Conservation (phyloP, 2,113 vertebrate genomes). For the Amphiprion percula region DNA sequence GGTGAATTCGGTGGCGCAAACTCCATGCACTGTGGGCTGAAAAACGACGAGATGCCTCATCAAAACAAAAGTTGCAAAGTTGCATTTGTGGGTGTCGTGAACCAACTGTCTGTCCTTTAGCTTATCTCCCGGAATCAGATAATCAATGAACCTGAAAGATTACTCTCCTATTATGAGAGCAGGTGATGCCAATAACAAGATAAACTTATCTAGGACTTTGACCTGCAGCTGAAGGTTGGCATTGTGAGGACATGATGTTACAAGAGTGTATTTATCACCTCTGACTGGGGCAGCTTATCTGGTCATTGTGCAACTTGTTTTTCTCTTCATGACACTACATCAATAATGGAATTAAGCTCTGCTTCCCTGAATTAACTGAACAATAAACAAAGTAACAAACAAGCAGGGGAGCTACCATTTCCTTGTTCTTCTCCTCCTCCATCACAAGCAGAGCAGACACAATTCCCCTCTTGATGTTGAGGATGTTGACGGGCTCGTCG, state of each 20-base stretch:
- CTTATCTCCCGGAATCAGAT: constrained; percentile 39
- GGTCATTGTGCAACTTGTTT: constrained; percentile 69
- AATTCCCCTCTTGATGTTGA: constrained; percentile 96
- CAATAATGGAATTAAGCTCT: constrained; percentile 21
- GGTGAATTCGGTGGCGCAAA: constrained; percentile 86
- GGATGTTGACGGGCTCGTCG: constrained; percentile 86
- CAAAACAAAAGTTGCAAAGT: not conserved
- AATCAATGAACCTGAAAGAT: constrained; percentile 54
- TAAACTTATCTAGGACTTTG: constrained; percentile 79
- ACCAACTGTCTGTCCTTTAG: constrained; percentile 33
- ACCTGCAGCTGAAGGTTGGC: constrained; percentile 44
- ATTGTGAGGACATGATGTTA: constrained; percentile 55
- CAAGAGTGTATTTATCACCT: constrained; percentile 53
- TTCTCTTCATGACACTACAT: constrained; percentile 33
- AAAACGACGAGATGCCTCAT: constrained; percentile 43
- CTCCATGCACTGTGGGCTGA: constrained; percentile 90
- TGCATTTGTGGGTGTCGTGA: not conserved
- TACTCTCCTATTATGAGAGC: constrained; percentile 41
- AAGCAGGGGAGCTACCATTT: constrained; percentile 65
- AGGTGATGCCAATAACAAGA: constrained; percentile 60
- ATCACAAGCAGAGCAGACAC: constrained; percentile 90
- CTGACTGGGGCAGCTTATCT: constrained; percentile 69
- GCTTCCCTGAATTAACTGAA: constrained; percentile 28
- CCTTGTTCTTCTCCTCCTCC: constrained; percentile 75
- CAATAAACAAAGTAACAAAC: constrained; percentile 6